Evolutionary conservation across 2,888 invertebrate species (phyloP), one percentile per base, ranked within the genome.

Genomic region (Erebia ligea): DNA sequence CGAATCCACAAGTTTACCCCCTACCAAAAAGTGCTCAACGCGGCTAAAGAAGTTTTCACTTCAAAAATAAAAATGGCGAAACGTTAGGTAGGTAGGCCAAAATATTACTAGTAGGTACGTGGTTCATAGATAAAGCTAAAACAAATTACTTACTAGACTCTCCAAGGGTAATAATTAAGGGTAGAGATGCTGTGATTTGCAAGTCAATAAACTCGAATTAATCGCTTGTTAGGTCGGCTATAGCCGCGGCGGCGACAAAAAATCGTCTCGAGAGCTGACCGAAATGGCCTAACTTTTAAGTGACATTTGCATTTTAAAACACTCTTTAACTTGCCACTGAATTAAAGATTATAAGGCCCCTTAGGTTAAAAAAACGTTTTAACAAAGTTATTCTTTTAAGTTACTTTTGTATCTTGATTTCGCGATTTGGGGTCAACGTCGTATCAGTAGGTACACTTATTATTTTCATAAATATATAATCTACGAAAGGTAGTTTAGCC

Each of bases 271-370:
- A 62, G 45, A 45, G 21, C 48, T 13, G 8, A 62, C 19, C 48
- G 3, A 62, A 48, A 62, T 62, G 62, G 62, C 21, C 45, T 19
- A 62, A 62, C 62, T 62, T 62, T 62, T 62, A 48, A 62, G 21
- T 11, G 62, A 21, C 45, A 62, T 62, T 62, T 62, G 62, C 62
- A 62, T 62, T 62, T 62, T 62, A 62, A 62, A 45, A 62, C 48
- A 62, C 62, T 45, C 19, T 48, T 21, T 48, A 48, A 48, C 62
- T 62, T 62, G 62, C 62, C 62, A 62, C 62, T 62, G 62, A 62
- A 62, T 62, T 62, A 62, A 62, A 62, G 45, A 62, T 62, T 62
- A 62, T 62, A 62, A 62, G 48, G 62, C 62, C 19, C 62, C 48
- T 21, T 3, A 45, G 48, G 45, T 4, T 19, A 21, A 45, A 59